These are phyloP conservation scores for Megaceryle torquata DNA, from an alignment of 2,113 vertebrate species.

Conservation along the genomic window DNA sequence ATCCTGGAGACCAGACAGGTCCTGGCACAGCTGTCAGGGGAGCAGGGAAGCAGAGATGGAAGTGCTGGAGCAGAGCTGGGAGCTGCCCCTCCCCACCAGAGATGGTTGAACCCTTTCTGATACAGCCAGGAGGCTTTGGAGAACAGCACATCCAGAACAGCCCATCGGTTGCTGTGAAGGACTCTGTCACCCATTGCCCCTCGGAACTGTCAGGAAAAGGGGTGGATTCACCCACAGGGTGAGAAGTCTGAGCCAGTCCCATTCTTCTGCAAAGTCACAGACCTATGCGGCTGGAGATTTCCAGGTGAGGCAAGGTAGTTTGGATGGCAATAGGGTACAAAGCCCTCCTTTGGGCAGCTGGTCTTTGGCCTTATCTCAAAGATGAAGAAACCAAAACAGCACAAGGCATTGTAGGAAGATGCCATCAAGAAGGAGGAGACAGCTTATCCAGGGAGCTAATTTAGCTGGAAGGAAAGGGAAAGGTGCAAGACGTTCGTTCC, in stretches of 20 bases:
- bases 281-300: accelerated
- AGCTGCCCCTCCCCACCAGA: not conserved
- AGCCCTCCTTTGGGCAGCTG: not conserved
- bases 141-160: not conserved
- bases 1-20: not conserved
- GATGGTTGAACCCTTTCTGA: not conserved
- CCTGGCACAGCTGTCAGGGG: not conserved
- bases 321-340: not conserved
- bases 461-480: slow-evolving; percentile 1
- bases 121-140: not conserved
- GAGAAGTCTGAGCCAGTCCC: not conserved
- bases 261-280: not conserved
- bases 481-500: not conserved
- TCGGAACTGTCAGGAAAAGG: not conserved
- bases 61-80: not conserved
- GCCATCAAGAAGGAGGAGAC: not conserved
- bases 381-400: not conserved
- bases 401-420: not conserved
- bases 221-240: not conserved
- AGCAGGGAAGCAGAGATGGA: not conserved
- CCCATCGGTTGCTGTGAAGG: not conserved
- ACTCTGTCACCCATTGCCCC: accelerated
- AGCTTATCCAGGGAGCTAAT: slow-evolving; percentile 1
- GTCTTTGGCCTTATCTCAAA: not conserved
- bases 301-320: not conserved